Conservation (phyloP, 1,140 invertebrate genomes). For the Pararge aegeria region DNA sequence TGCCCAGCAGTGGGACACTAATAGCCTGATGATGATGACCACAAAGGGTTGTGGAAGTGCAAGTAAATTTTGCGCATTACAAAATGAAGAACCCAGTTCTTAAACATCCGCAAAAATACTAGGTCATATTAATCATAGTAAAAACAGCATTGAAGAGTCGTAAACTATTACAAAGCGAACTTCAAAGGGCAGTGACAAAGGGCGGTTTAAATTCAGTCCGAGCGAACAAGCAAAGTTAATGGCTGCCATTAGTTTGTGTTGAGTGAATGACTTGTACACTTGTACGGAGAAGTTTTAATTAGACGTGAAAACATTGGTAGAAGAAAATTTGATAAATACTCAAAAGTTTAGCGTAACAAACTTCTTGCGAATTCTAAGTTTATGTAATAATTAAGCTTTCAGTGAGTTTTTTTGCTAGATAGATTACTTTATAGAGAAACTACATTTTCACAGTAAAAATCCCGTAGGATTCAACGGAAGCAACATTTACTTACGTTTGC, state of each 20-base stretch:
- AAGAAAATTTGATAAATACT: not conserved
- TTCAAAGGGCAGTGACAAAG: conserved; percentile 32
- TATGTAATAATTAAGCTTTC: too few species aligned
- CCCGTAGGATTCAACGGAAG: too few species aligned
- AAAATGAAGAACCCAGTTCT: not conserved
- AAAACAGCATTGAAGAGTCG: not conserved
- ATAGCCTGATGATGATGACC: too few species aligned
- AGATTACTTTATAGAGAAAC: too few species aligned
- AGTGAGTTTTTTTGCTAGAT: too few species aligned
- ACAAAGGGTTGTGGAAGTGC: too few species aligned
- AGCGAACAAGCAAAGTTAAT: conserved; percentile 8
- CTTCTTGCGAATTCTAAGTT: not conserved
- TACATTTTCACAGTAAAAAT: too few species aligned
- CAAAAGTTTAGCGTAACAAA: not conserved
- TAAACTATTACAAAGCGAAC: conserved; percentile 16
- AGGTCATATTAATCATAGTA: not conserved
- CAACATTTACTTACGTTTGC: too few species aligned
- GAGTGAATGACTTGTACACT: conserved; percentile 10
- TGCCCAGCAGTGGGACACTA: too few species aligned
- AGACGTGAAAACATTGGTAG: not conserved
- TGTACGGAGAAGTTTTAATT: conserved; percentile 1
- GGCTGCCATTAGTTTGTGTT: conserved; percentile 6
- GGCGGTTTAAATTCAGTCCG: conserved; percentile 7
- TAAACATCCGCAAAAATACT: not conserved
- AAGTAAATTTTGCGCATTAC: too few species aligned